phyloP scores from a whole-genome alignment of 2,113 vertebrate species.

The Opisthocomus hoazin region DNA sequence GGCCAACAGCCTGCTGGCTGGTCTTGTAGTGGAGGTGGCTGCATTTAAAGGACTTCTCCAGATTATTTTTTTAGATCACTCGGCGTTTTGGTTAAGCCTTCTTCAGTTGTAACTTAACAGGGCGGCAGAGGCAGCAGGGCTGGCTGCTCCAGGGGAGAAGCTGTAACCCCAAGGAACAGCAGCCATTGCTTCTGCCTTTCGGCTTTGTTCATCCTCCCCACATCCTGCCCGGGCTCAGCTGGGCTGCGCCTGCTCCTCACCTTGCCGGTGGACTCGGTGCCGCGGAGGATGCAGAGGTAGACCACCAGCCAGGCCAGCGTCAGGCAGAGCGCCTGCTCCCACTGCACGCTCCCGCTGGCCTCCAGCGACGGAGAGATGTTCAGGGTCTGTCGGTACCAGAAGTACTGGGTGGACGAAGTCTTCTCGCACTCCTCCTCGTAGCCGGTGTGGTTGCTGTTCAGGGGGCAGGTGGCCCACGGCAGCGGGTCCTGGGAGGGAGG shows the following conservation, averaged over 20 bases:
- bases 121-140: background rate
- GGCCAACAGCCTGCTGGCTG: background rate
- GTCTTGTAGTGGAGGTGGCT: background rate
- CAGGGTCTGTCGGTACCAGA: slow-evolving; percentile 92
- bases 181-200: accelerated
- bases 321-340: slow-evolving; percentile 82
- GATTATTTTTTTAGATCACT: background rate
- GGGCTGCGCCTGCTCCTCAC: slow-evolving; percentile 41
- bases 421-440: slow-evolving; percentile 83
- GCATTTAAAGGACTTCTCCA: background rate
- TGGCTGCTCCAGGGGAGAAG: accelerated
- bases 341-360: slow-evolving; percentile 77
- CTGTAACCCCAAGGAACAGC: background rate
- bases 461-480: slow-evolving; percentile 87
- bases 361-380: slow-evolving; percentile 85
- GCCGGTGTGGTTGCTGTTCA: slow-evolving; percentile 79
- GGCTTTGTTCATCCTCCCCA: accelerated
- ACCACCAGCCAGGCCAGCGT: slow-evolving; percentile 85
- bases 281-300: slow-evolving; percentile 85
- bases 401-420: slow-evolving; percentile 88
- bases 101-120: background rate
- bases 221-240: accelerated
- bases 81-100: background rate
- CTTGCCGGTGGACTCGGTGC: slow-evolving; percentile 87
- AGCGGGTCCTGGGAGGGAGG: slow-evolving; percentile 74